Evolutionary conservation across 2,797 vertebrate species (phyloP).

Genomic region (Ctenosaura bakeri): DNA sequence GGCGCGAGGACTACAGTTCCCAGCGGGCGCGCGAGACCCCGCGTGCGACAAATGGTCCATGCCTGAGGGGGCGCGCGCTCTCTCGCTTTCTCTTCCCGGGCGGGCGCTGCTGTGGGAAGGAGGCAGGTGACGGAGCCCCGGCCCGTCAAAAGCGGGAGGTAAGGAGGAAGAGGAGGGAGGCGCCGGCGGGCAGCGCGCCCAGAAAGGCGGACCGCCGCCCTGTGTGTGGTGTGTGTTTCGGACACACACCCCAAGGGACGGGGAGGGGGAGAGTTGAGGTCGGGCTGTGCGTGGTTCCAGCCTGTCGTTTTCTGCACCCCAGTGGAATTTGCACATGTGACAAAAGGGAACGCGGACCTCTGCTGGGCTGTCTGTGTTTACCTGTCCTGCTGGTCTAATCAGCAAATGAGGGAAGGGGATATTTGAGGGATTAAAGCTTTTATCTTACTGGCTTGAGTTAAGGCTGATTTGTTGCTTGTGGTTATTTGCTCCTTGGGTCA

Average conservation of each 20-base stretch:
- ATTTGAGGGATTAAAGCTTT: background rate
- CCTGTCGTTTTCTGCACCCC: too few species aligned
- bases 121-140: too few species aligned
- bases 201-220: too few species aligned
- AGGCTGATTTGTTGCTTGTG: background rate
- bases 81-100: too few species aligned
- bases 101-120: too few species aligned
- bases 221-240: too few species aligned
- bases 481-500: background rate
- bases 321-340: background rate
- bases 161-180: background rate
- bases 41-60: too few species aligned
- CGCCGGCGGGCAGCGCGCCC: background rate
- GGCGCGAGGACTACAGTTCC: conserved; percentile 15
- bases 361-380: background rate
- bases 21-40: background rate
- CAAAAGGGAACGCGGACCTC: background rate
- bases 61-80: too few species aligned
- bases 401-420: background rate
- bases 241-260: too few species aligned
- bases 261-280: too few species aligned
- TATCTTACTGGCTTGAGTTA: background rate
- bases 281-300: too few species aligned
- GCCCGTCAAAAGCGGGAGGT: background rate
- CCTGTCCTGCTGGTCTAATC: background rate